phyloP scores from a whole-genome alignment of 2,113 vertebrate species.

The Lycaon pictus region DNA sequence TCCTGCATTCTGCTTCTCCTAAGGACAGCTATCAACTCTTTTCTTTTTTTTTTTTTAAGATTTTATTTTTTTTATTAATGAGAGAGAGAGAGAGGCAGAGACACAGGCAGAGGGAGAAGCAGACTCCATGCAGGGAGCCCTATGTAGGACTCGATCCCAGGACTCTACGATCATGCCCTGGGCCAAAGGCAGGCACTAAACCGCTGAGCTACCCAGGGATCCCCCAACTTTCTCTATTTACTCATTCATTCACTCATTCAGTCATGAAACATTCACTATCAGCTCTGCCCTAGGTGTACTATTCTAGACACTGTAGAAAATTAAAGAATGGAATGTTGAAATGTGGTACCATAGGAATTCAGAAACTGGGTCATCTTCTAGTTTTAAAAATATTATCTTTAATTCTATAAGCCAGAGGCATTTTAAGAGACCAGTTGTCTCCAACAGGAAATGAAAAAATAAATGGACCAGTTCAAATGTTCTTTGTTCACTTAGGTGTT shows the following conservation, averaged over 20 bases:
- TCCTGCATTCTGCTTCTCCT: neutral
- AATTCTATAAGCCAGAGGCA: slow-evolving; percentile 24
- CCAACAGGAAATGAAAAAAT: slow-evolving; percentile 26
- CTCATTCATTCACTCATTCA: slow-evolving; percentile 58
- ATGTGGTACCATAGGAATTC: slow-evolving; percentile 7
- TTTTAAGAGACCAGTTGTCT: neutral
- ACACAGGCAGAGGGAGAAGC: too few relatives aligned
- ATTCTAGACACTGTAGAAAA: slow-evolving; percentile 45
- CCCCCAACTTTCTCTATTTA: neutral
- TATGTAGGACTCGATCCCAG: too few relatives aligned
- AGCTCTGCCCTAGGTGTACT: slow-evolving; percentile 7
- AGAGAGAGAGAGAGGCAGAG: too few relatives aligned
- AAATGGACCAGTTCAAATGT: neutral
- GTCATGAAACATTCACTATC: slow-evolving; percentile 67
- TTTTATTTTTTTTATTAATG: too few relatives aligned
- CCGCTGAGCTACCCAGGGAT: too few relatives aligned
- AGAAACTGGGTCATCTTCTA: slow-evolving; percentile 28
- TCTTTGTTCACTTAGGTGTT: slow-evolving; percentile 33
- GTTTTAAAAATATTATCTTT: slow-evolving; percentile 60
- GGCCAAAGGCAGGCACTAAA: too few relatives aligned
- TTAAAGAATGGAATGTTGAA: slow-evolving; percentile 45
- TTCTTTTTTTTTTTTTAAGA: too few relatives aligned
- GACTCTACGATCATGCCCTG: too few relatives aligned
- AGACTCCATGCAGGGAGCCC: too few relatives aligned
- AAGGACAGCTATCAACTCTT: neutral